These are phyloP conservation scores for Petrophora chlorosata DNA, from an alignment of 2,888 invertebrate species.

Conservation along the genomic window DNA sequence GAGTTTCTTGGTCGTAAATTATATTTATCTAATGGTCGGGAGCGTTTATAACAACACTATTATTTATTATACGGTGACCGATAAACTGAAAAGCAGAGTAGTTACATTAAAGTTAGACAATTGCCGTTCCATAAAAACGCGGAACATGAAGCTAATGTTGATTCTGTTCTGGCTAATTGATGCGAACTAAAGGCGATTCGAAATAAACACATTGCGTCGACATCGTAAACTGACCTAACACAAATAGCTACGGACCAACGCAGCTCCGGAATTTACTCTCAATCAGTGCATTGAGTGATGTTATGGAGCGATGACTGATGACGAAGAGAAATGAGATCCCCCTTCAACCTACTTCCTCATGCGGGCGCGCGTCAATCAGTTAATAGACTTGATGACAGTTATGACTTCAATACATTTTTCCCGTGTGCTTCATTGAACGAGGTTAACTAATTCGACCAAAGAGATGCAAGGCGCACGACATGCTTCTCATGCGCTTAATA, in stretches of 20 bases:
- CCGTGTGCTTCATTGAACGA: conserved; percentile 69
- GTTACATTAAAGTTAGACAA: too few relatives aligned
- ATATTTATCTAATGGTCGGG: conserved; percentile 22
- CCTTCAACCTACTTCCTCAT: conserved; percentile 78
- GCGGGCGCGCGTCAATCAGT: conserved; percentile 75
- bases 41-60: conserved; percentile 17
- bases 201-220: conserved; percentile 44
- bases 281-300: conserved; percentile 41
- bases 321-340: conserved; percentile 58
- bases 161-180: conserved; percentile 12
- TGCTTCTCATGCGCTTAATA: conserved; percentile 62
- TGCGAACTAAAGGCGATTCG: conserved; percentile 28
- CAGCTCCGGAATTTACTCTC: conserved; percentile 37
- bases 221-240: conserved; percentile 42
- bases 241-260: conserved; percentile 50
- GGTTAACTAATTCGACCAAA: conserved; percentile 77
- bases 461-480: conserved; percentile 56
- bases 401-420: conserved; percentile 70
- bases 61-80: not conserved
- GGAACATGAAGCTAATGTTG: not conserved
- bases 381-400: conserved; percentile 75
- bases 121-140: not conserved
- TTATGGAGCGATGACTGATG: conserved; percentile 57
- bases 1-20: conserved; percentile 39
- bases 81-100: not conserved